These are phyloP conservation scores for Drosophila seclusa DNA, from an alignment of 2,888 invertebrate genomes.

Conservation along the genomic window DNA sequence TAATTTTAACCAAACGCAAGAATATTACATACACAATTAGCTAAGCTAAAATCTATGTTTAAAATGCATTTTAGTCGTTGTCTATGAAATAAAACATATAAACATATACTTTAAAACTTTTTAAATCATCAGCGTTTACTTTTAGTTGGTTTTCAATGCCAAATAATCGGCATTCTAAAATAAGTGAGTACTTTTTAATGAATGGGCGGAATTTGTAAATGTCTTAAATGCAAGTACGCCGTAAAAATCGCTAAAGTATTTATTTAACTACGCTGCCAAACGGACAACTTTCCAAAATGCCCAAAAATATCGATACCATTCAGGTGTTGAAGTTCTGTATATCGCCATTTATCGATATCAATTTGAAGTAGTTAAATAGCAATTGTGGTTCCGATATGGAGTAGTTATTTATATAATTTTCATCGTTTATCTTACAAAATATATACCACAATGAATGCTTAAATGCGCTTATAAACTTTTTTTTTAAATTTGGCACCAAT, in stretches of 20 bases:
- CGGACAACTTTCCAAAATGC: not conserved
- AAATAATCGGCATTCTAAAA: not conserved
- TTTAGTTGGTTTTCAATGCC: not conserved
- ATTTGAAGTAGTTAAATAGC: too few species aligned
- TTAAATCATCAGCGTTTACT: not conserved
- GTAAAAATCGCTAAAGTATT: not conserved
- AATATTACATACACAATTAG: constrained; percentile 58
- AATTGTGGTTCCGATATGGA: not conserved
- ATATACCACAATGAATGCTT: not conserved
- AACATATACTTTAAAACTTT: constrained; percentile 19
- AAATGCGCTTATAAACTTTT: not conserved
- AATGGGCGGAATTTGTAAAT: not conserved
- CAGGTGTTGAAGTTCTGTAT: not conserved
- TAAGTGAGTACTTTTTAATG: not conserved
- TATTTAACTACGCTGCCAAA: not conserved
- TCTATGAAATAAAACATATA: constrained; percentile 64
- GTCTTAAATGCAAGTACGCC: not conserved
- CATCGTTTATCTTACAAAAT: not conserved
- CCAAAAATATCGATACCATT: not conserved
- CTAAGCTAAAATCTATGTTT: constrained; percentile 66
- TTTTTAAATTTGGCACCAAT: not conserved
- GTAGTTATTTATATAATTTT: not conserved
- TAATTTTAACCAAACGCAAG: constrained; percentile 63
- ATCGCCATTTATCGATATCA: not conserved
- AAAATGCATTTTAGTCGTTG: constrained; percentile 75